Evolutionary conservation across 1,140 invertebrate genomes (phyloP).

Genomic region (Heliothis subflexa): DNA sequence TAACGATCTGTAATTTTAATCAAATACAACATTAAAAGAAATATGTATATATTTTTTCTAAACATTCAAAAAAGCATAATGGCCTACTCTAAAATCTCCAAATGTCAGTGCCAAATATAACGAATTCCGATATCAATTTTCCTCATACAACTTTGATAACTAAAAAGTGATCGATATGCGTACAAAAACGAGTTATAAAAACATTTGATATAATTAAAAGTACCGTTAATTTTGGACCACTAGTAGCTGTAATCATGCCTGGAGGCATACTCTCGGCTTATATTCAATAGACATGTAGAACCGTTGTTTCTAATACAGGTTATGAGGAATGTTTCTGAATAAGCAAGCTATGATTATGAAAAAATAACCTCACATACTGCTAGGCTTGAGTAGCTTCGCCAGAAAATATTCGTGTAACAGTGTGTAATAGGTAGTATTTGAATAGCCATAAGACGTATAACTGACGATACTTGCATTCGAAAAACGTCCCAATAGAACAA

Average conservation of each 20-base stretch:
- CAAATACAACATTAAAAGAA: no score
- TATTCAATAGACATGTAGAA: not conserved
- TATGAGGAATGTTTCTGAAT: no score
- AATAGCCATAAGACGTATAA: no score
- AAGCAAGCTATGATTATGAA: no score
- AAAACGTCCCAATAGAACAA: no score
- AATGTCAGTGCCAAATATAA: conserved; percentile 15
- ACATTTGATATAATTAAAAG: not conserved
- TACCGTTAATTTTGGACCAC: conserved; percentile 17
- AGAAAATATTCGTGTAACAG: no score
- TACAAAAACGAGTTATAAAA: not conserved
- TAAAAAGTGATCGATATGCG: not conserved
- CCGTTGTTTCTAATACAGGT: not conserved
- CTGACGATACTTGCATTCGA: no score
- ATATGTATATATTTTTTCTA: no score
- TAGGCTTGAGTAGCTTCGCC: no score
- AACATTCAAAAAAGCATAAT: not conserved
- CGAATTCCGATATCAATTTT: not conserved
- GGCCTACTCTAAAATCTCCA: not conserved
- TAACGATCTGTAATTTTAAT: no score
- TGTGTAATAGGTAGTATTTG: no score
- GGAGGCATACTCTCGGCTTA: not conserved
- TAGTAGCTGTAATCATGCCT: not conserved
- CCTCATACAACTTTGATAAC: conserved; percentile 2
- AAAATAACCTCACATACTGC: no score